Evolutionary conservation across 2,888 invertebrate species (phyloP), one percentile per base, ranked within the genome.

Genomic region (Diarsia dahlii): DNA sequence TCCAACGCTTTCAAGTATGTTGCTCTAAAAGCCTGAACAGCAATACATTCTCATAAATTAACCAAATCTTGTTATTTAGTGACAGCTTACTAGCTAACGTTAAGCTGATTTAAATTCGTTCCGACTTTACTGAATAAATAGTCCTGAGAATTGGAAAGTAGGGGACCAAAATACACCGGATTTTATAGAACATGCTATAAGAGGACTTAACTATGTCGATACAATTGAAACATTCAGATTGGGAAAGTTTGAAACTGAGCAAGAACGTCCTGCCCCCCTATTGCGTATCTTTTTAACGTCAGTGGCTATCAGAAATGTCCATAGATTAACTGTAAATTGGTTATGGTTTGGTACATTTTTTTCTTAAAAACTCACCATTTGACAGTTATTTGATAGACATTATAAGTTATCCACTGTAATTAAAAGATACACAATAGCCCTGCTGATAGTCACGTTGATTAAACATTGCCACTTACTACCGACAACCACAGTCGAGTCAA

Each of bases 51-150:
- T 68, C 67, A 81, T 67, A 72, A 58, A 75, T 75, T 80, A 75
- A 60, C 58, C 28, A 75, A 75, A 75, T 80, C 81, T 68, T 68
- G 52, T 74, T 69, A 75, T 75, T 60, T 80, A 80, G 20, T 58
- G 71, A 71, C 79, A 78, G 77, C 48, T 78, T 56, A 76, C 78
- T 28, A 76, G 65, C 72, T 73, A 78, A 79, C 28, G 46, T 79
- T 54, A 66, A 78, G 63, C 78, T 45, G 18, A 79, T 52, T 68
- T 74, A 52, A 68, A 58, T 68, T 69, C 54, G 58, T 80, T 73
- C 58, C 20, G 46, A 46, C 20, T 78, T 65, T 52, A 65, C 46
- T 2, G 18, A 52, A 28, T 63, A 54, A 63, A 78, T 54, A 56
- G 50, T 63, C 60, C 18, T 54, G 60, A 34, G 66, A 54, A 48